These are phyloP conservation scores for Arctocebus calabarensis DNA, from an alignment of 2,797 vertebrate species.

Conservation along the genomic window DNA sequence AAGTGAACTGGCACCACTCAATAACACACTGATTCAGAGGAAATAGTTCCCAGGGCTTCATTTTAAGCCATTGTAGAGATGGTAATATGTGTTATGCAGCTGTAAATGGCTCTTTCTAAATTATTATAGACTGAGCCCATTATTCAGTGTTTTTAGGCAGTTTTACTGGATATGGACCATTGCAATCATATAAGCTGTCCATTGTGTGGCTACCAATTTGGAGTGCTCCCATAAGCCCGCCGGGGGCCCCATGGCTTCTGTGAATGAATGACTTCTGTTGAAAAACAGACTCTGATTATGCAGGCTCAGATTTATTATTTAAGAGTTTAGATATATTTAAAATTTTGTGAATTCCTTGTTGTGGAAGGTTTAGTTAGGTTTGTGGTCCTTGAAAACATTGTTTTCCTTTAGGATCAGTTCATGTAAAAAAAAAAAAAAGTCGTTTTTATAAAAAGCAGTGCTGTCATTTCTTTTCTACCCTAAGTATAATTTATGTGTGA, in stretches of 20 bases:
- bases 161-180: constrained; percentile 86
- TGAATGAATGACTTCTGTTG: constrained; percentile 83
- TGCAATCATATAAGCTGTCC: constrained; percentile 86
- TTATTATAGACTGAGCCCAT: constrained; percentile 84
- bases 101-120: constrained; percentile 85
- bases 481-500: too few relatives aligned
- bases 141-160: constrained; percentile 82
- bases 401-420: constrained; percentile 22
- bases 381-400: constrained; percentile 21
- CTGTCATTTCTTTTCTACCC: not conserved
- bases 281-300: constrained; percentile 78
- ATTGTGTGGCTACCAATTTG: constrained; percentile 85
- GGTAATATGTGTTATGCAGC: constrained; percentile 84
- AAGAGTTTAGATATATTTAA: constrained; percentile 72
- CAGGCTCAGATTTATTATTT: constrained; percentile 64
- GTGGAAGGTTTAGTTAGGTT: constrained; percentile 55
- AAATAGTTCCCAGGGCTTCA: constrained; percentile 82
- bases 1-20: constrained; percentile 58
- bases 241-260: constrained; percentile 77
- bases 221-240: constrained; percentile 82
- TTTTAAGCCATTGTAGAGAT: constrained; percentile 84
- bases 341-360: constrained; percentile 65
- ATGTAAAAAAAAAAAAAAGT: not conserved
- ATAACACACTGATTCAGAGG: constrained; percentile 72
- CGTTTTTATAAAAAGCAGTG: not conserved